A percentile compares a stretch with the other conserved stretches of the same genome.
Conservation (phyloP, 2,888 invertebrate species). For the Cantharis nigra region DNA sequence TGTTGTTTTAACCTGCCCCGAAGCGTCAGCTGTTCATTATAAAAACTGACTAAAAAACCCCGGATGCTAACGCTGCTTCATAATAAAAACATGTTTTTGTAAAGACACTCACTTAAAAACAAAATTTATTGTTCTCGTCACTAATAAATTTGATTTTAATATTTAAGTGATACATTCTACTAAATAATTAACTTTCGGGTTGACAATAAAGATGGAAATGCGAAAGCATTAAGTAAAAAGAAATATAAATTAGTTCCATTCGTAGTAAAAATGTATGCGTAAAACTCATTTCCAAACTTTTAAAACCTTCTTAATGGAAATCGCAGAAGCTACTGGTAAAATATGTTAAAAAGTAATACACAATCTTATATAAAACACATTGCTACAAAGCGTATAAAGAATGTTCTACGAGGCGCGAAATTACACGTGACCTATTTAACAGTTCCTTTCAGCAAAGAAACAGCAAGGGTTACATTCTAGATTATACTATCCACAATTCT, state of each 20-base stretch:
- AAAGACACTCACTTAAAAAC: constrained; percentile 13
- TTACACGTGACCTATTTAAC: constrained; percentile 29
- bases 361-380: constrained; percentile 16
- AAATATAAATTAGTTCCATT: constrained; percentile 1
- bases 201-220: neutral
- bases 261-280: neutral
- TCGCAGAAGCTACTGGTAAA: constrained; percentile 2
- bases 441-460: constrained; percentile 24
- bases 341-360: constrained; percentile 21
- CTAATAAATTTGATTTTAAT: constrained; percentile 15
- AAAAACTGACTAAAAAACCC: constrained; percentile 19
- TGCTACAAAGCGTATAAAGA: constrained; percentile 19
- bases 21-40: constrained; percentile 26
- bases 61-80: constrained; percentile 19
- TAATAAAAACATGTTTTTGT: constrained; percentile 26
- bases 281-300: constrained; percentile 6
- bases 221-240: neutral
- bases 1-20: constrained; percentile 22
- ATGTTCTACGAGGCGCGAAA: constrained; percentile 27
- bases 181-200: neutral
- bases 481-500: constrained; percentile 16
- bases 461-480: constrained; percentile 20
- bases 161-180: constrained; percentile 1
- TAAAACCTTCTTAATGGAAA: neutral
- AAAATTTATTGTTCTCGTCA: constrained; percentile 14